Percentiles rank a stretch among this genome's conserved stretches.
phyloP scores from a whole-genome alignment of 2,888 invertebrate species.

The Drosophila gaucha region DNA sequence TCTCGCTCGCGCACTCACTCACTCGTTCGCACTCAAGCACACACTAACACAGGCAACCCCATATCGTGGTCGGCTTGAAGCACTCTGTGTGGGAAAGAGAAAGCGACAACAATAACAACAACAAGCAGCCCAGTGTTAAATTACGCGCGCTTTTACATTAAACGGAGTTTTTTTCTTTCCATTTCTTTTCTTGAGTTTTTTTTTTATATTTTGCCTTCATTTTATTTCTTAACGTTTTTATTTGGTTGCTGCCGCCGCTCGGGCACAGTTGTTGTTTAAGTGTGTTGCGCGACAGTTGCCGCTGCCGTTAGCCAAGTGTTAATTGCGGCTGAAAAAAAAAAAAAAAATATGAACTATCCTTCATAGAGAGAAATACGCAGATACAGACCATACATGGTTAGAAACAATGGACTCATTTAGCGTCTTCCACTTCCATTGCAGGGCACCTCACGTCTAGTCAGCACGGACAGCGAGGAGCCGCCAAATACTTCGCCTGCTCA shows the following conservation, averaged over 20 bases:
- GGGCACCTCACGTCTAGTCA: constrained; percentile 88
- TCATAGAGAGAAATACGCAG: not conserved
- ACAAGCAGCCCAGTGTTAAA: constrained; percentile 66
- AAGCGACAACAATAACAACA: constrained; percentile 62
- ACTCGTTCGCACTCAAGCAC: constrained; percentile 6
- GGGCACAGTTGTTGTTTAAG: constrained; percentile 28
- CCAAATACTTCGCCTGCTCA: constrained; percentile 83
- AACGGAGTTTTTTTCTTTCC: constrained; percentile 49
- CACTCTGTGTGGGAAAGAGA: constrained; percentile 67
- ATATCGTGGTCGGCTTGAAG: constrained; percentile 15
- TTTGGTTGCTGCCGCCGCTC: constrained; percentile 20
- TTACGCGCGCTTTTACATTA: constrained; percentile 78
- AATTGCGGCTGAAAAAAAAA: constrained; percentile 33
- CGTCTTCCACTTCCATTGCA: constrained; percentile 56
- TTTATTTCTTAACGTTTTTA: constrained; percentile 23
- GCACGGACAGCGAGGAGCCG: constrained; percentile 87
- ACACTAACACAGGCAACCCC: constrained; percentile 3
- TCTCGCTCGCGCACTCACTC: constrained; percentile 13
- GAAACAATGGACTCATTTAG: constrained; percentile 18
- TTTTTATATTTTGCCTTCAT: not conserved
- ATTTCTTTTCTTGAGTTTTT: constrained; percentile 24
- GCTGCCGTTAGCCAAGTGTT: constrained; percentile 45
- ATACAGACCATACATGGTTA: not conserved
- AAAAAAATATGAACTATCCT: constrained; percentile 16
- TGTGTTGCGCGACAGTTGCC: constrained; percentile 43